phyloP scores from a whole-genome alignment of 2,888 invertebrate genomes.

The Eumerus sabulonum region DNA sequence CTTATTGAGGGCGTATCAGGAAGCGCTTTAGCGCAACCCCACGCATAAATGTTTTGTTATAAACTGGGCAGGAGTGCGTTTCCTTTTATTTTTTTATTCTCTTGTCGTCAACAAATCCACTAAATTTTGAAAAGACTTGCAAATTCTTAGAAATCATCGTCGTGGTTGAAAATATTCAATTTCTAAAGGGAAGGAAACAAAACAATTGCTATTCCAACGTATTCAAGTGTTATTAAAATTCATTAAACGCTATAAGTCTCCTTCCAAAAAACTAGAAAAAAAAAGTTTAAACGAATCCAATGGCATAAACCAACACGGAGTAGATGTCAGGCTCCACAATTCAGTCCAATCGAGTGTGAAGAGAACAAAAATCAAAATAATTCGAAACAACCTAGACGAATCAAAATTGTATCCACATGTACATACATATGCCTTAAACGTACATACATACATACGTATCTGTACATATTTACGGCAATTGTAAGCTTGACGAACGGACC shows the following conservation, averaged over 20 bases:
- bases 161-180: no score
- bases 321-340: conserved; percentile 46
- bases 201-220: no score
- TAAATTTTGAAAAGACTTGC: no score
- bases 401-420: conserved; percentile 44
- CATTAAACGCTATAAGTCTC: conserved; percentile 37
- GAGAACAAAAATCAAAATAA: conserved; percentile 22
- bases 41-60: no score
- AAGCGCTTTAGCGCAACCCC: no score
- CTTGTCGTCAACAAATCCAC: no score
- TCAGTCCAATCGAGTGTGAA: conserved; percentile 16
- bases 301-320: conserved; percentile 38
- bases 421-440: conserved; percentile 15
- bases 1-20: no score
- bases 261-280: conserved; percentile 14
- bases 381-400: conserved; percentile 6
- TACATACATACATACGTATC: conserved; percentile 23
- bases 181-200: no score
- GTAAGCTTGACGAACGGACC: conserved; percentile 30
- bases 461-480: conserved; percentile 35
- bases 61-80: no score
- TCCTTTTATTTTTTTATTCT: no score
- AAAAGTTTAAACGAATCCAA: not conserved
- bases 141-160: no score
- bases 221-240: conserved; percentile 53